phyloP scores from a whole-genome alignment of 2,797 vertebrate species.

The Oryzias sinensis region DNA sequence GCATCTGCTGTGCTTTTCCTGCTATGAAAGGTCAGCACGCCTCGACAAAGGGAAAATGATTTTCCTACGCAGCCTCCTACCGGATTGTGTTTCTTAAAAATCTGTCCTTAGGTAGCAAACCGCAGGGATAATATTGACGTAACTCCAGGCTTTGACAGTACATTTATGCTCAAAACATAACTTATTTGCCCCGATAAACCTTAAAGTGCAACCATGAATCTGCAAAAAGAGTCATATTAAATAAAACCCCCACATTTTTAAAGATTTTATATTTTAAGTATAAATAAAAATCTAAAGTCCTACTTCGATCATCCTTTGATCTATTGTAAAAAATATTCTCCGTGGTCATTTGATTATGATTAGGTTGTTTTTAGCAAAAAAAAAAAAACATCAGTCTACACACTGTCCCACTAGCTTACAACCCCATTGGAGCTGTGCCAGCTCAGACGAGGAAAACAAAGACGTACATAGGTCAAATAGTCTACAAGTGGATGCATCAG shows the following conservation, averaged over 20 bases:
- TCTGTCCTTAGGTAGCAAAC: neutral
- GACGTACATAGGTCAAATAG: too few species aligned
- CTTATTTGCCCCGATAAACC: too few species aligned
- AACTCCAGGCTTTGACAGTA: neutral
- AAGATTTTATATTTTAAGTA: neutral
- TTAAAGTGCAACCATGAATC: neutral
- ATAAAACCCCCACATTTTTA: neutral
- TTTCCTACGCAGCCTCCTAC: constrained; percentile 13
- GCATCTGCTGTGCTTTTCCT: constrained; percentile 38
- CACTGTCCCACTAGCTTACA: too few species aligned
- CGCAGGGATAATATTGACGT: neutral
- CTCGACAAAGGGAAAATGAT: constrained; percentile 13
- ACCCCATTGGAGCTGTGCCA: too few species aligned
- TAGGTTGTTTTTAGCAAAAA: too few species aligned
- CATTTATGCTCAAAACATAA: neutral
- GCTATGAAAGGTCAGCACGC: constrained; percentile 50
- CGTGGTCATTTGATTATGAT: too few species aligned
- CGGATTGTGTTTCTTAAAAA: constrained; percentile 14
- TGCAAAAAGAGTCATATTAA: neutral
- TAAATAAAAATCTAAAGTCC: neutral
- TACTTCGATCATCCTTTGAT: too few species aligned
- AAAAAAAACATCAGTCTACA: too few species aligned
- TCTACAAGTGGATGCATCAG: too few species aligned
- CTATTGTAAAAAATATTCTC: too few species aligned
- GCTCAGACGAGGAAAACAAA: too few species aligned